A percentile compares a stretch with the other conserved stretches of the same genome.
phyloP scores from a whole-genome alignment of 2,888 invertebrate genomes.

The Cyclophora punctaria region DNA sequence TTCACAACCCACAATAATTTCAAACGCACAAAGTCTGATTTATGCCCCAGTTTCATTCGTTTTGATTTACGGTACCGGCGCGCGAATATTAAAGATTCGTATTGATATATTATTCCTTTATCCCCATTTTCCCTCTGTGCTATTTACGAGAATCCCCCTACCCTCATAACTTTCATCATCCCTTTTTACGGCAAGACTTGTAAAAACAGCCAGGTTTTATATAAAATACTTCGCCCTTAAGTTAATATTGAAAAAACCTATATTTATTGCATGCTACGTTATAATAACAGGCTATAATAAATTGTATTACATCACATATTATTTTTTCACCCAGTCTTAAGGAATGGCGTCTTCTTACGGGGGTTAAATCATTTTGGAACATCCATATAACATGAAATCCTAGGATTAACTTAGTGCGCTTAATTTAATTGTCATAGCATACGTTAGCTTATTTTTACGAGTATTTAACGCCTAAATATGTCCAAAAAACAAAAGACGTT shows the following conservation, averaged over 20 bases:
- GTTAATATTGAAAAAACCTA: slow-evolving; percentile 35
- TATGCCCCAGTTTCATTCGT: slow-evolving; percentile 63
- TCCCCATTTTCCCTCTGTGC: slow-evolving; percentile 66
- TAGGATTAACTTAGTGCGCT: no score
- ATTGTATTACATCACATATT: no score
- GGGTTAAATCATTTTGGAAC: no score
- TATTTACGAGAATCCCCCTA: slow-evolving; percentile 69
- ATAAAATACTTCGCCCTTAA: slow-evolving; percentile 41
- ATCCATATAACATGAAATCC: no score
- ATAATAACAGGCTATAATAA: slow-evolving; percentile 3
- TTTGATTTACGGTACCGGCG: slow-evolving; percentile 67
- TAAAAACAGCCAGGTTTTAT: slow-evolving; percentile 53
- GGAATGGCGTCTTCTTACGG: no score
- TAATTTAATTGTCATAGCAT: no score
- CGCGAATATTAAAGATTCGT: slow-evolving; percentile 74
- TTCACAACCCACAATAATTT: slow-evolving; percentile 29
- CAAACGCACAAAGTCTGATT: slow-evolving; percentile 51
- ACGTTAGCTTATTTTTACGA: no score
- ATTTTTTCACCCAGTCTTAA: no score
- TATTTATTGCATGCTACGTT: slow-evolving; percentile 17
- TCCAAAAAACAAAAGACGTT: no score
- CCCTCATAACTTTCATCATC: slow-evolving; percentile 71
- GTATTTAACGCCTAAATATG: no score
- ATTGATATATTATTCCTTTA: slow-evolving; percentile 75
- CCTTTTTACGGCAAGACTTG: slow-evolving; percentile 61